Conservation (phyloP, 2,113 vertebrate genomes). For the Nesogale talazaci region DNA sequence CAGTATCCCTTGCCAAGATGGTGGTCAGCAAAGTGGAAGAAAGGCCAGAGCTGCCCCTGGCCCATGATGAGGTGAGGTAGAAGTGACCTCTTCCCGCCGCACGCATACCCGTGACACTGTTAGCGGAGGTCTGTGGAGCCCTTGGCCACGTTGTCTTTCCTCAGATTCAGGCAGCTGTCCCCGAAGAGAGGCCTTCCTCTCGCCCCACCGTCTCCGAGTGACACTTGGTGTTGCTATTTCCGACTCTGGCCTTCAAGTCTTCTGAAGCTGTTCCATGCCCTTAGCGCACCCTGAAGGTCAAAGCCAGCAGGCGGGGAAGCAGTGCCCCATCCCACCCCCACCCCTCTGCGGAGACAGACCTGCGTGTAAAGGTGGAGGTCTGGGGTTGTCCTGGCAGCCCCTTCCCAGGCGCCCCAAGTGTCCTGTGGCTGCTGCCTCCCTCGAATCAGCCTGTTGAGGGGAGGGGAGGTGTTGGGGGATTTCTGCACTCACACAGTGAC, state of each 20-base stretch:
- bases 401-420: background rate
- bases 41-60: no score
- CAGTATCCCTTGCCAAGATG: background rate
- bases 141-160: no score
- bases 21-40: background rate
- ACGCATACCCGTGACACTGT: no score
- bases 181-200: background rate
- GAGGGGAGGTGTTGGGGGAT: no score
- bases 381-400: background rate
- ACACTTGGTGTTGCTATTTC: constrained; percentile 43
- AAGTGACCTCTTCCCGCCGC: no score
- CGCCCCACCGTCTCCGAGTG: background rate
- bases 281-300: constrained; percentile 70
- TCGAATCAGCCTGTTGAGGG: background rate
- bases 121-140: no score
- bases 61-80: background rate
- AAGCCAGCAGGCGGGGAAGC: background rate
- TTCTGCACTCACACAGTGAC: background rate
- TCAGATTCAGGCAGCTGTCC: background rate
- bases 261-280: constrained; percentile 22
- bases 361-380: background rate
- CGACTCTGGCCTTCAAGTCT: constrained; percentile 66
- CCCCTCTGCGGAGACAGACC: background rate
- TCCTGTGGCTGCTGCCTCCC: background rate
- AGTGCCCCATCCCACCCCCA: no score